A percentile compares a stretch with the other conserved stretches of the same genome.
These are phyloP conservation scores for Berghia stephanieae DNA, from an alignment of 1,140 invertebrate genomes.

Conservation along the genomic window DNA sequence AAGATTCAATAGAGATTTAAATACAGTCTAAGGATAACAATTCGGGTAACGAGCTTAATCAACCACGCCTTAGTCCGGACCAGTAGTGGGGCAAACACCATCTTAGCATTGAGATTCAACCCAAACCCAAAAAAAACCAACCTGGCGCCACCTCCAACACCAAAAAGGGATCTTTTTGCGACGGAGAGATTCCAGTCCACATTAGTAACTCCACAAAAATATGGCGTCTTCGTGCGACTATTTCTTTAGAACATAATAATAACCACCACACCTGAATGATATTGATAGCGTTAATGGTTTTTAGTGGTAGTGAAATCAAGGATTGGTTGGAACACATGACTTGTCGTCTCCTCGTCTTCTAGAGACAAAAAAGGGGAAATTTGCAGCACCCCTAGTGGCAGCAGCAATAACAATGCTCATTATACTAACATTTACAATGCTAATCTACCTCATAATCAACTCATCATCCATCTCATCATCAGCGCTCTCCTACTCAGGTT, in stretches of 20 bases:
- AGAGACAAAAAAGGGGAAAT: too few species aligned
- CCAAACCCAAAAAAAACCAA: conserved; percentile 38
- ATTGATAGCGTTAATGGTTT: too few species aligned
- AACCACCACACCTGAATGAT: too few species aligned
- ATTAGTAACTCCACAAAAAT: conserved; percentile 19
- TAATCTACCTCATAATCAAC: too few species aligned
- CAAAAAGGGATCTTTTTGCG: conserved; percentile 17
- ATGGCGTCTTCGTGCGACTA: conserved; percentile 18
- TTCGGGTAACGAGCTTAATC: conserved; percentile 46
- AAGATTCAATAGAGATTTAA: conserved; percentile 59
- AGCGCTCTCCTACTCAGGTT: conserved; percentile 50
- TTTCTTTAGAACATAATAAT: conserved; percentile 16
- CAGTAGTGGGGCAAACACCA: conserved; percentile 55
- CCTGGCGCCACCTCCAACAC: too few species aligned
- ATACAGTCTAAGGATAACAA: conserved; percentile 53
- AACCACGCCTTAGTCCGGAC: conserved; percentile 42
- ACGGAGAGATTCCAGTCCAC: conserved; percentile 27
- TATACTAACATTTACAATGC: too few species aligned
- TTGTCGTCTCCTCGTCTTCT: too few species aligned
- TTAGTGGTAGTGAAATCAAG: too few species aligned
- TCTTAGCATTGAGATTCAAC: conserved; percentile 59
- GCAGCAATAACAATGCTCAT: too few species aligned
- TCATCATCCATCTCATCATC: conserved; percentile 46
- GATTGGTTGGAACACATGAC: too few species aligned
- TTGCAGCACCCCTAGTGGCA: too few species aligned